These are phyloP conservation scores for Balaeniceps rex DNA, from an alignment of 2,113 vertebrate species.

Conservation along the genomic window DNA sequence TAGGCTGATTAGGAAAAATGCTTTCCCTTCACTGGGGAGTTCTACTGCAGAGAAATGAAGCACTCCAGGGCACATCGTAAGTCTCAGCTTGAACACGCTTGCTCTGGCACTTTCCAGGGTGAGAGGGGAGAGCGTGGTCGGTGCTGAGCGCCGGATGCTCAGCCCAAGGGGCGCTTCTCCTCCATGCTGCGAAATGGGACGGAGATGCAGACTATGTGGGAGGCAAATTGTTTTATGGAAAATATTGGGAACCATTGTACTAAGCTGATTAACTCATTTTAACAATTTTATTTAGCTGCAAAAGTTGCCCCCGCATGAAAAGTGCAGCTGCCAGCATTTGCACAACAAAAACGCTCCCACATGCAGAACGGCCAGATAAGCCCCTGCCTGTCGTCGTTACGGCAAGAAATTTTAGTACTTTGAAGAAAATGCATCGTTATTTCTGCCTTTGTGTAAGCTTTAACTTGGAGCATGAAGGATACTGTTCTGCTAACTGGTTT, in stretches of 20 bases:
- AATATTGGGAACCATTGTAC: neutral
- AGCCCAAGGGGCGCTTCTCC: neutral
- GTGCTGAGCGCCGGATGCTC: neutral
- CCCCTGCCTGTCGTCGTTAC: neutral
- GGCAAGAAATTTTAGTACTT: neutral
- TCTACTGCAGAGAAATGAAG: neutral
- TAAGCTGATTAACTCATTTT: neutral
- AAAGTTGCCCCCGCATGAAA: neutral
- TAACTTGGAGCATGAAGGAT: neutral
- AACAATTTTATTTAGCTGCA: neutral
- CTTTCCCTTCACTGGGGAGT: neutral
- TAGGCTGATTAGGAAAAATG: neutral
- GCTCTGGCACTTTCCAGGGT: neutral
- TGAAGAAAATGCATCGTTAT: neutral
- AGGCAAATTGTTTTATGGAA: neutral
- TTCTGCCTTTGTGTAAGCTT: constrained; percentile 15
- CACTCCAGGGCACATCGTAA: neutral
- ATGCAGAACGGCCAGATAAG: neutral
- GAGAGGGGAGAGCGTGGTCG: neutral
- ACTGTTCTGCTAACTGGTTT: neutral
- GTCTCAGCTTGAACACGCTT: neutral
- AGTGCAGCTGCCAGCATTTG: neutral
- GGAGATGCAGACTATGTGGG: neutral
- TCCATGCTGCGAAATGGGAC: neutral
- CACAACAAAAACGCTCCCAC: neutral